Percentiles rank a stretch among this genome's conserved stretches.
These are phyloP conservation scores for Gonioctena quinquepunctata DNA, from an alignment of 1,140 invertebrate genomes.

Conservation along the genomic window DNA sequence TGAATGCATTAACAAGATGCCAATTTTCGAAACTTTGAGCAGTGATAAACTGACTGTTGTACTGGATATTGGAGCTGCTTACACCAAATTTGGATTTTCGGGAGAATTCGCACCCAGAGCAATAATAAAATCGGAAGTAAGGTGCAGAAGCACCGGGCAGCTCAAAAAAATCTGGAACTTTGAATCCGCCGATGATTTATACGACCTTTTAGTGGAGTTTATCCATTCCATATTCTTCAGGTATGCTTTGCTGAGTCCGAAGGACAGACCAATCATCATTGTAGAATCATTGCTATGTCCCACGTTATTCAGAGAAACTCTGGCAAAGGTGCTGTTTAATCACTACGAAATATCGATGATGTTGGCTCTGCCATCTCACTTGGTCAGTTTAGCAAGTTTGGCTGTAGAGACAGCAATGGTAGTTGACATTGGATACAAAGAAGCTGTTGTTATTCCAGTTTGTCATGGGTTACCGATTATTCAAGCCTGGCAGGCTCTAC, in stretches of 20 bases:
- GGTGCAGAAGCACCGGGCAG: slow-evolving; percentile 67
- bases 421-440: slow-evolving; percentile 84
- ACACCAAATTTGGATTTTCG: slow-evolving; percentile 93
- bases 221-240: slow-evolving; percentile 80
- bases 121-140: slow-evolving; percentile 81
- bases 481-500: slow-evolving; percentile 77
- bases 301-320: slow-evolving; percentile 78
- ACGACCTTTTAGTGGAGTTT: slow-evolving; percentile 86
- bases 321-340: slow-evolving; percentile 88
- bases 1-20: slow-evolving; percentile 56
- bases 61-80: slow-evolving; percentile 87
- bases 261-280: slow-evolving; percentile 87
- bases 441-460: slow-evolving; percentile 80
- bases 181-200: slow-evolving; percentile 73
- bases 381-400: slow-evolving; percentile 77
- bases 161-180: slow-evolving; percentile 74
- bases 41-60: slow-evolving; percentile 88
- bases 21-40: slow-evolving; percentile 77
- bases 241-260: slow-evolving; percentile 87
- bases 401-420: slow-evolving; percentile 79
- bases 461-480: slow-evolving; percentile 81
- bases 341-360: slow-evolving; percentile 83
- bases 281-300: slow-evolving; percentile 87
- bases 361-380: slow-evolving; percentile 67
- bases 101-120: slow-evolving; percentile 84